These are phyloP conservation scores for Apteryx owenii DNA, from an alignment of 2,113 vertebrate genomes.

Conservation along the genomic window DNA sequence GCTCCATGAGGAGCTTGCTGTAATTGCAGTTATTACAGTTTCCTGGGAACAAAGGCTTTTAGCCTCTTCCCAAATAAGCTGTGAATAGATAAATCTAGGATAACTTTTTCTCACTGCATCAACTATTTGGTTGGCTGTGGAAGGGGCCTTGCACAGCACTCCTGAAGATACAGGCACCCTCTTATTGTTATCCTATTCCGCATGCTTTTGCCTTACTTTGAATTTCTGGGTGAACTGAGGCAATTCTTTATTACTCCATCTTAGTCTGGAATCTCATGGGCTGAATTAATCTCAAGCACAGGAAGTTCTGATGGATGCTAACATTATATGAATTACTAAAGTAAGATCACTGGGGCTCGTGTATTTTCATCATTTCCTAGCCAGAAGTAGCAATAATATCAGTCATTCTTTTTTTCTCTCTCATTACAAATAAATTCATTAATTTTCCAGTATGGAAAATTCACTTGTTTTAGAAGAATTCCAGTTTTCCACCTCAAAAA, in stretches of 20 bases:
- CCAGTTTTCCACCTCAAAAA: background rate
- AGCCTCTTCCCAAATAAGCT: background rate
- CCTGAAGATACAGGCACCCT: background rate
- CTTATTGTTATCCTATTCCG: background rate
- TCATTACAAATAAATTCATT: background rate
- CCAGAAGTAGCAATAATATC: background rate
- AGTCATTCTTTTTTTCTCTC: background rate
- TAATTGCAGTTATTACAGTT: background rate
- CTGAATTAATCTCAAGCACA: background rate
- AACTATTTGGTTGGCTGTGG: background rate
- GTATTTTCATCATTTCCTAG: background rate
- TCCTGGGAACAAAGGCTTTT: constrained; percentile 5
- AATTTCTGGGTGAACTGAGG: background rate
- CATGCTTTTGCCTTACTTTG: background rate
- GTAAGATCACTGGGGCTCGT: background rate
- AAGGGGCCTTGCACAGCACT: background rate
- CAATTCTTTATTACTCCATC: background rate
- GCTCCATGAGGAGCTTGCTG: background rate
- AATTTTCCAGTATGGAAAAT: background rate
- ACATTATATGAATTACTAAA: background rate
- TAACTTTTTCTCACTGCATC: background rate
- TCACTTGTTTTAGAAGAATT: background rate
- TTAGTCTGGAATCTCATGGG: background rate
- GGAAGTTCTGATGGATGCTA: background rate
- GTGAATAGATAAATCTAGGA: background rate